Base-by-base conservation (phyloP, 2,113 vertebrate species). In the Gobiocypris rarus region DNA sequence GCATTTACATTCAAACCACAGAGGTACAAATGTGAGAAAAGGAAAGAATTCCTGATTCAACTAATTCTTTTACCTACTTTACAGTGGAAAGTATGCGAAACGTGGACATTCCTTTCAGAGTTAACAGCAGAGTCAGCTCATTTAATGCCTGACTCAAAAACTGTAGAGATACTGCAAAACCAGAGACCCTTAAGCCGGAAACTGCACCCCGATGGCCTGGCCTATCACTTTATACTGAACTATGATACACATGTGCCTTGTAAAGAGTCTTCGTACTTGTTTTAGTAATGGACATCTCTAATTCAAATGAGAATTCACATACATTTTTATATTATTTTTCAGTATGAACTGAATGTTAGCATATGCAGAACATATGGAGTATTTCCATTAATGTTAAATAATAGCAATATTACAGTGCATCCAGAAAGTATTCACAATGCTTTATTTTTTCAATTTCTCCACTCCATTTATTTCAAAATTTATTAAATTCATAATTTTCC, bases 21-120 rank as follows among this genome's bases (percentile, higher is more conserved):
- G 78, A 52, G 41, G 61, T 26, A 45, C 1, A 61, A 59, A 28
- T 50, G 59, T 75, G 81, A n/a, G 10, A 19, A 78, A 65, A 56
- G n/a, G n/a, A n/a, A n/a, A n/a, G n/a, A n/a, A n/a, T n/a, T 31
- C 61, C 83, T 84, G 74, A 76, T 78, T 70, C 61, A 14, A 78
- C 74, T 70, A 54, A 77, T 69, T 78, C 31, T 77, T 77, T 84
- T 9, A 69, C 61, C n/a, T 58, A 52, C 59, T 84, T 75, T 84
- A 63, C 38, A 31, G 61, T 34, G 43, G 78, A 81, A n/a, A n/a
- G n/a, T n/a, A n/a, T n/a, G n/a, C n/a, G n/a, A n/a, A 81, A 81
- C 4, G 19, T 26, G 8, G 15, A 28, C 43, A 61, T 61, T 76
- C 75, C 0, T 43, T 78, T 61, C 34, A 59, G 22, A 61, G n/a